Conservation (phyloP, 2,797 vertebrate species). For the Numenius phaeopus region DNA sequence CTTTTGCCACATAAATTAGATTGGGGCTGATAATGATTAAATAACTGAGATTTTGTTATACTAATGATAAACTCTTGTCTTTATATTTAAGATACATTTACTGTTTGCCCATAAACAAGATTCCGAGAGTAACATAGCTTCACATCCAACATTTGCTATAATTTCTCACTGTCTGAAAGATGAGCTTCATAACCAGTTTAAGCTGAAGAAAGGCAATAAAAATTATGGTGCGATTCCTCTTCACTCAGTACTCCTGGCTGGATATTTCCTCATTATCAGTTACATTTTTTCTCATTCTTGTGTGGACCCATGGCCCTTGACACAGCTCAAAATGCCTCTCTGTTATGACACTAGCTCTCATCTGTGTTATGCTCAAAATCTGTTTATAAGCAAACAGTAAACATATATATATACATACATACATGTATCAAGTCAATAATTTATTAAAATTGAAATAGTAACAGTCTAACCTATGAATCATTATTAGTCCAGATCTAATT, state of each 20-base stretch:
- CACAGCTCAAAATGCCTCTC: not conserved
- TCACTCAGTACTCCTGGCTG: accelerated
- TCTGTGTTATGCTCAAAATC: not conserved
- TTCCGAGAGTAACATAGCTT: not conserved
- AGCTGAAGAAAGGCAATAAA: not conserved
- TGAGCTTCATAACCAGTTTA: not conserved
- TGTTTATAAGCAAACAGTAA: not conserved
- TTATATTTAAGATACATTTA: not conserved
- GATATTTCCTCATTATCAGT: not conserved
- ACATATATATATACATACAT: not conserved
- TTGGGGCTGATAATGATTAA: not conserved
- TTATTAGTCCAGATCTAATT: not conserved
- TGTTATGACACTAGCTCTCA: not conserved
- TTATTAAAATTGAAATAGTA: not conserved
- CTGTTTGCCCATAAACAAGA: not conserved
- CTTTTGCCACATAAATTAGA: not conserved
- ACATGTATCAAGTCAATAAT: not conserved
- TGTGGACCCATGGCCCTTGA: not conserved
- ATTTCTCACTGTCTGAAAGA: not conserved
- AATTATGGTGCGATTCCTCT: not conserved
- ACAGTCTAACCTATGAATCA: not conserved
- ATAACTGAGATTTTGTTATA: not conserved
- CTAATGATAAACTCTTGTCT: not conserved
- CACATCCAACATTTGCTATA: not conserved
- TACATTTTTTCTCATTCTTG: not conserved